These are phyloP conservation scores for Perizoma affinitatum DNA, from an alignment of 2,888 invertebrate species.

Conservation along the genomic window DNA sequence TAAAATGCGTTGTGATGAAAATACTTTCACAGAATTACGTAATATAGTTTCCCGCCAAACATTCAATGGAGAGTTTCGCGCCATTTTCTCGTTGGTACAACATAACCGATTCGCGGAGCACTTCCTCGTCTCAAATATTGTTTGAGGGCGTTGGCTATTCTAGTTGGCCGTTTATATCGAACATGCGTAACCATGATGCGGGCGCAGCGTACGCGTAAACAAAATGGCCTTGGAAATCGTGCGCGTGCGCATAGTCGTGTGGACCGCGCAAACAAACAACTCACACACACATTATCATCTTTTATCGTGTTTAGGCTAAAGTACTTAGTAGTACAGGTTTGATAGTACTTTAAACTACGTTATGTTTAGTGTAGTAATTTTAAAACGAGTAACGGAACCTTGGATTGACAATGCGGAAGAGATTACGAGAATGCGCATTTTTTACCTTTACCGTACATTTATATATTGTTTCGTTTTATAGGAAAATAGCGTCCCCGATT, in stretches of 20 bases:
- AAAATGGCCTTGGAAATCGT: constrained; percentile 75
- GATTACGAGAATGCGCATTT: constrained; percentile 18
- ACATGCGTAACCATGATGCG: constrained; percentile 65
- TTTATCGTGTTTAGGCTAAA: constrained; percentile 60
- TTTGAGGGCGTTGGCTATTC: constrained; percentile 43
- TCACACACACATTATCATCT: constrained; percentile 58
- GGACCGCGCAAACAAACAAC: constrained; percentile 63
- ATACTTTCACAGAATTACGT: constrained; percentile 71
- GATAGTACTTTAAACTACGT: constrained; percentile 44
- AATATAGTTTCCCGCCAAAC: constrained; percentile 74
- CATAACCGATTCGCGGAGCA: constrained; percentile 57
- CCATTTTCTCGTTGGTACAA: constrained; percentile 65
- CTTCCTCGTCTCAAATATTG: constrained; percentile 37
- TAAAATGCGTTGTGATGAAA: constrained; percentile 40
- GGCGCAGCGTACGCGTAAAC: constrained; percentile 72
- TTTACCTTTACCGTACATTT: constrained; percentile 10
- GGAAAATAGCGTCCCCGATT: background rate
- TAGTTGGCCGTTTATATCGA: constrained; percentile 57
- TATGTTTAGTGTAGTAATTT: constrained; percentile 34
- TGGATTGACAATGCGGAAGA: constrained; percentile 44
- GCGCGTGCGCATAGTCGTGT: constrained; percentile 59
- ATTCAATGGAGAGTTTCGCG: constrained; percentile 79
- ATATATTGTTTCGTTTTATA: constrained; percentile 1
- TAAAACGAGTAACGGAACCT: constrained; percentile 37
- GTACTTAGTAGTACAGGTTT: constrained; percentile 34